Evolutionary conservation across 2,888 invertebrate genomes (phyloP).

Genomic region (Alloplasta piceator): DNA sequence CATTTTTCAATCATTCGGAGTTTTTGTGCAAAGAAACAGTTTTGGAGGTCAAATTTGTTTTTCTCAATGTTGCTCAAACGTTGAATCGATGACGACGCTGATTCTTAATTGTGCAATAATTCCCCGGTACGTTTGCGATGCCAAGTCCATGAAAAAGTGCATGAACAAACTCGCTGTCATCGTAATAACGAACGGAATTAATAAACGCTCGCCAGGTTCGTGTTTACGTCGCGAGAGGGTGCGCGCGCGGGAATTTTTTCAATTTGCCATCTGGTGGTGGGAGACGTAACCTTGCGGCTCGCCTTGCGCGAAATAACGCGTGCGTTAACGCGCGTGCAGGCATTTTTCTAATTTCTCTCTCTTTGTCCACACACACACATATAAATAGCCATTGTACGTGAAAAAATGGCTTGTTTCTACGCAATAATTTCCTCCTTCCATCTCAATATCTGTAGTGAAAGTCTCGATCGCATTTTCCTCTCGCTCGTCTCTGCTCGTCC

Average conservation of each 20-base stretch:
- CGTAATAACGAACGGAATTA: conserved; percentile 54
- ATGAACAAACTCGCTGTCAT: conserved; percentile 20
- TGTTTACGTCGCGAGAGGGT: conserved; percentile 47
- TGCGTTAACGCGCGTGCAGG: conserved; percentile 59
- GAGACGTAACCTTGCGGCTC: conserved; percentile 52
- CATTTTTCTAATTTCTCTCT: conserved; percentile 34
- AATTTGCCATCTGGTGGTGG: conserved; percentile 34
- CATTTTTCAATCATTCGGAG: too few species aligned
- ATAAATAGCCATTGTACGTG: too few species aligned
- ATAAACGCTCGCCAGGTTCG: conserved; percentile 53
- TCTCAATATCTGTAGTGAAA: background rate
- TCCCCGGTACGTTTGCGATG: conserved; percentile 9
- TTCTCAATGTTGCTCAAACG: too few species aligned
- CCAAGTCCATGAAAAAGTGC: conserved; percentile 15
- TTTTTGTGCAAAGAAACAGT: too few species aligned
- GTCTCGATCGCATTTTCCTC: conserved; percentile 17
- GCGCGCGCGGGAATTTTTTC: conserved; percentile 2
- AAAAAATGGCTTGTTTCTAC: background rate
- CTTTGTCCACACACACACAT: too few species aligned
- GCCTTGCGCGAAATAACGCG: conserved; percentile 38
- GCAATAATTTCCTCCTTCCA: background rate
- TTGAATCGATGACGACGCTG: conserved; percentile 26
- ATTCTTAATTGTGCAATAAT: conserved; percentile 52
- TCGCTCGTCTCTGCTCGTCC: background rate
- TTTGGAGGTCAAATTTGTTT: too few species aligned